Percentiles rank a stretch among this genome's conserved stretches.
Evolutionary conservation across 2,113 vertebrate species (phyloP).

Genomic region (Rhynchomys soricoides): DNA sequence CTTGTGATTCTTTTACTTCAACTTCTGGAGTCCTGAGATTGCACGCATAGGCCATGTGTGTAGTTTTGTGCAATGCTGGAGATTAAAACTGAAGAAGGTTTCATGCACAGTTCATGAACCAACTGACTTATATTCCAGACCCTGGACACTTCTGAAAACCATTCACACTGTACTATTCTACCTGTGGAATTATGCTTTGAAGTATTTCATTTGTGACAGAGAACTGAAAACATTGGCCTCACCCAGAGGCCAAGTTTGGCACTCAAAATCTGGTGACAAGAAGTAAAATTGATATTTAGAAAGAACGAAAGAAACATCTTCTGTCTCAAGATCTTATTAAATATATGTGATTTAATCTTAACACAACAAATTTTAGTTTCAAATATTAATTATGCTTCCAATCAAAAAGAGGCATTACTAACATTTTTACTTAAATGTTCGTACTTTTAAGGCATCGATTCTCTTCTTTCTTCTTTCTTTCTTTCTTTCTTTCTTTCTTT

Average conservation of each 20-base stretch:
- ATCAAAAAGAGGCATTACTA: constrained; percentile 23
- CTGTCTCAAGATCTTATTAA: constrained; percentile 25
- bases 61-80: neutral
- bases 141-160: neutral
- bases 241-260: neutral
- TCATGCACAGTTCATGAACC: neutral
- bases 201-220: neutral
- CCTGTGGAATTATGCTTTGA: neutral
- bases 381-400: neutral
- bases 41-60: no score
- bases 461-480: constrained; percentile 9
- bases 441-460: neutral
- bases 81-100: neutral
- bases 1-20: neutral
- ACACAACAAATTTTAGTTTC: neutral
- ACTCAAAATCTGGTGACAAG: neutral
- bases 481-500: neutral
- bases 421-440: neutral
- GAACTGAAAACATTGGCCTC: neutral
- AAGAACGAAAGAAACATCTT: neutral
- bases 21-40: neutral
- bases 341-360: neutral
- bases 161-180: neutral
- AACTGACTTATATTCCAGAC: no score
- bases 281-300: neutral